These are phyloP conservation scores for Falco columbarius DNA, from an alignment of 2,797 vertebrate species.

Conservation along the genomic window DNA sequence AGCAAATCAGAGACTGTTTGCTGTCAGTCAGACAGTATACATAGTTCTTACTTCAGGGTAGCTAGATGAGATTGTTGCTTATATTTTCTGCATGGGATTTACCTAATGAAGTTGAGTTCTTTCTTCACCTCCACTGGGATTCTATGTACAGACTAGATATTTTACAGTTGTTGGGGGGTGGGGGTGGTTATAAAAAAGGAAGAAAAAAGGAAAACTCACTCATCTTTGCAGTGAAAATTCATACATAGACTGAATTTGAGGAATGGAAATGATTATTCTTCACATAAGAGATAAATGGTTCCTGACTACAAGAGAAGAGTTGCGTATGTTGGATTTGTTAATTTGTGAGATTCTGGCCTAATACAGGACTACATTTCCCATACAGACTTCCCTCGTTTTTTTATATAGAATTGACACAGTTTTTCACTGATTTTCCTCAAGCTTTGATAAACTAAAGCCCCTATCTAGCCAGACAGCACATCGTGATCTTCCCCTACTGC, in stretches of 20 bases:
- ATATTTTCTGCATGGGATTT: background rate
- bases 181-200: no score
- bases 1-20: background rate
- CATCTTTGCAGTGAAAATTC: background rate
- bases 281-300: background rate
- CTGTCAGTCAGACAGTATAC: background rate
- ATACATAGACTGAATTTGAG: background rate
- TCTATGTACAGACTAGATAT: background rate
- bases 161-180: background rate
- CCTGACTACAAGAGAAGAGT: background rate
- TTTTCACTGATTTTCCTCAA: background rate
- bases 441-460: background rate
- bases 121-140: background rate
- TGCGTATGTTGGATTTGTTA: background rate
- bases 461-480: background rate
- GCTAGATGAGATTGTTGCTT: background rate
- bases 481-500: background rate
- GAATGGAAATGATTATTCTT: background rate
- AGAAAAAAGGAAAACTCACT: background rate
- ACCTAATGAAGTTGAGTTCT: background rate
- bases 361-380: background rate
- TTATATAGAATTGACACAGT: background rate
- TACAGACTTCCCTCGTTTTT: background rate
- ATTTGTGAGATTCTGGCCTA: background rate
- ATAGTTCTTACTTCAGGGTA: background rate